Percentiles rank a stretch among this genome's conserved stretches.
Conservation (phyloP, 2,113 vertebrate genomes). For the Esox niger region DNA sequence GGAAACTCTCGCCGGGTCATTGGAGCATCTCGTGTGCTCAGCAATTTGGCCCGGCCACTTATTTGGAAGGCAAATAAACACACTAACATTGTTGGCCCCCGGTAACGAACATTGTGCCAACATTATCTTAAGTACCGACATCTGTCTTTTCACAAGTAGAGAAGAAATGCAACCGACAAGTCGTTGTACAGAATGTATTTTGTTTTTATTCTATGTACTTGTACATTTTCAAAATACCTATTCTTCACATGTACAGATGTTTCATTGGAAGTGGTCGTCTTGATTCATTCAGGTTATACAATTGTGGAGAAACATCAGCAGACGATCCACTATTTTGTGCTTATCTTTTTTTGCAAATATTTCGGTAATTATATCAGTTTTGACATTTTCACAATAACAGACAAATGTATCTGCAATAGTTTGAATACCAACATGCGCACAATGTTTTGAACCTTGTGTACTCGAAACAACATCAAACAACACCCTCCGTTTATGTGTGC, state of each 20-base stretch:
- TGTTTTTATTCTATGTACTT: slow-evolving; percentile 70
- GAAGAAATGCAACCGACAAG: slow-evolving; percentile 33
- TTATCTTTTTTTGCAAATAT: slow-evolving; percentile 57
- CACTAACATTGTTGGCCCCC: too few species aligned
- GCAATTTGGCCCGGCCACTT: too few species aligned
- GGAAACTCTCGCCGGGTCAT: too few species aligned
- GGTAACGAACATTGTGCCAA: too few species aligned
- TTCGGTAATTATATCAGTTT: slow-evolving; percentile 62
- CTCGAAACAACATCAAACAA: slow-evolving; percentile 65
- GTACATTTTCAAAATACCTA: slow-evolving; percentile 69
- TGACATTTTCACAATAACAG: slow-evolving; percentile 72
- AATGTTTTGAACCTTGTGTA: slow-evolving; percentile 62
- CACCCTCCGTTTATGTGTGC: slow-evolving; percentile 36
- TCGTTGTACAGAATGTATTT: slow-evolving; percentile 62
- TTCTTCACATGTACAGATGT: slow-evolving; percentile 68
- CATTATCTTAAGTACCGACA: too few species aligned
- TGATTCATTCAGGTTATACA: slow-evolving; percentile 64
- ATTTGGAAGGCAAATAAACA: too few species aligned
- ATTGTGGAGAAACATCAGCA: slow-evolving; percentile 65
- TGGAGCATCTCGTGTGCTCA: too few species aligned
- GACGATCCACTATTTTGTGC: slow-evolving; percentile 74
- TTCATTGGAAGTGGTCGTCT: slow-evolving; percentile 51
- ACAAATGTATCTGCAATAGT: slow-evolving; percentile 66
- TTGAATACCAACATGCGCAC: slow-evolving; percentile 75
- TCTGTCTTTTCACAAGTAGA: not conserved